These are phyloP conservation scores for Danaus melanippus DNA, from an alignment of 1,140 invertebrate genomes.

Conservation along the genomic window DNA sequence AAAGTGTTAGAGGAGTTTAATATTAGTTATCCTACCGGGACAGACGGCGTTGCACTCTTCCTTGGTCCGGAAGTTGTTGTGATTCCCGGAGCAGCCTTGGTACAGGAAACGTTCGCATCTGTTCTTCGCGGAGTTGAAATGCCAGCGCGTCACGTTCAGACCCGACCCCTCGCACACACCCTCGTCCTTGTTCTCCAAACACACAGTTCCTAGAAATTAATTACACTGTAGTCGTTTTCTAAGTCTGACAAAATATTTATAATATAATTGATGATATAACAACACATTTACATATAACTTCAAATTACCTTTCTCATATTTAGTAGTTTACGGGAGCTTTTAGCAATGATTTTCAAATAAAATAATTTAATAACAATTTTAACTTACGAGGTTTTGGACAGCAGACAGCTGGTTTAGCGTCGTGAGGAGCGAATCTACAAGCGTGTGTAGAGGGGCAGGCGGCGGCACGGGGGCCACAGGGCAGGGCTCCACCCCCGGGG, in stretches of 20 bases:
- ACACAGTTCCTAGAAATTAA: constrained; percentile 79
- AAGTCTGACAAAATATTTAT: too few species aligned
- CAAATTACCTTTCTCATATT: too few species aligned
- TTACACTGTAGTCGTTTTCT: neutral
- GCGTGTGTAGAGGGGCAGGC: constrained; percentile 87
- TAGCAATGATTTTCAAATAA: neutral
- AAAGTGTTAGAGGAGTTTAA: too few species aligned
- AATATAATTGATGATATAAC: too few species aligned
- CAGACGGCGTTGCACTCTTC: constrained; percentile 87
- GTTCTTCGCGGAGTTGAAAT: constrained; percentile 85
- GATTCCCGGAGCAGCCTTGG: constrained; percentile 84
- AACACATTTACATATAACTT: too few species aligned
- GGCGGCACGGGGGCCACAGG: constrained; percentile 81
- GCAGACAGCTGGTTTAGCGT: constrained; percentile 78
- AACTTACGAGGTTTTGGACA: constrained; percentile 84
- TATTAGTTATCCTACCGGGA: constrained; percentile 72
- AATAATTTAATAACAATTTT: neutral
- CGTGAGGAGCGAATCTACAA: constrained; percentile 85
- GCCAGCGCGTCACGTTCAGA: constrained; percentile 78
- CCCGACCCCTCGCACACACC: constrained; percentile 37
- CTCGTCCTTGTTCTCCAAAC: constrained; percentile 81
- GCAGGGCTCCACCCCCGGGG: constrained; percentile 73
- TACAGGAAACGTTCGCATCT: constrained; percentile 81
- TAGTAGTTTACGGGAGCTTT: too few species aligned
- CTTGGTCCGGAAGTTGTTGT: constrained; percentile 91